phyloP scores from a whole-genome alignment of 2,797 vertebrate species.

The Sebastes oblongus region DNA sequence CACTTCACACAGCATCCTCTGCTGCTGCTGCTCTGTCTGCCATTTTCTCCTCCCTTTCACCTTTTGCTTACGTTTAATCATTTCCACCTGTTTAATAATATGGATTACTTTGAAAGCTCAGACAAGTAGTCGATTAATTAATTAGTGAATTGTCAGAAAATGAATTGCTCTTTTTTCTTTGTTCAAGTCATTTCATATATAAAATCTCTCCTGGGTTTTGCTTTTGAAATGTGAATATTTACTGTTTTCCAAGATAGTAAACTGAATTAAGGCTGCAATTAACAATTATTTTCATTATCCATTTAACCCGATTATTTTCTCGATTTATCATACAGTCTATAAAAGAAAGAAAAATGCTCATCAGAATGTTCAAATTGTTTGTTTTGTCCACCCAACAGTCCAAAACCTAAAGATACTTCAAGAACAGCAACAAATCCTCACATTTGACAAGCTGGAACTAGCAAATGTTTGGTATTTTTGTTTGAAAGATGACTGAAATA shows the following conservation, averaged over 20 bases:
- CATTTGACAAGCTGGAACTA: not conserved
- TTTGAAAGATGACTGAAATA: not conserved
- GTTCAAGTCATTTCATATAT: not conserved
- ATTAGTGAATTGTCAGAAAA: not conserved
- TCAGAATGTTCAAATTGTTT: no score
- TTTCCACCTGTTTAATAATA: not conserved
- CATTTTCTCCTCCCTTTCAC: not conserved
- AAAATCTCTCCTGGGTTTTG: not conserved
- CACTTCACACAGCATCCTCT: conserved; percentile 11
- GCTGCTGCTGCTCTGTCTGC: conserved; percentile 17
- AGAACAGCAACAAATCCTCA: not conserved
- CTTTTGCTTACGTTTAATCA: not conserved
- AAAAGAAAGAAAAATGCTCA: not conserved
- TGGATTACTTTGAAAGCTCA: not conserved
- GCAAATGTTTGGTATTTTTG: not conserved
- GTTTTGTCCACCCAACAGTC: not conserved
- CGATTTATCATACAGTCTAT: not conserved
- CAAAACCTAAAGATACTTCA: not conserved
- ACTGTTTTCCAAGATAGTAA: not conserved
- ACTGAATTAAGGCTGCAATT: not conserved
- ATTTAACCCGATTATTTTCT: not conserved
- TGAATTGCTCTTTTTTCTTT: not conserved
- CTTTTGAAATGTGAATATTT: not conserved
- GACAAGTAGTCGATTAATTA: not conserved
- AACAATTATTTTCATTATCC: not conserved